Conservation (phyloP, 1,140 invertebrate species). For the Batillaria attramentaria region DNA sequence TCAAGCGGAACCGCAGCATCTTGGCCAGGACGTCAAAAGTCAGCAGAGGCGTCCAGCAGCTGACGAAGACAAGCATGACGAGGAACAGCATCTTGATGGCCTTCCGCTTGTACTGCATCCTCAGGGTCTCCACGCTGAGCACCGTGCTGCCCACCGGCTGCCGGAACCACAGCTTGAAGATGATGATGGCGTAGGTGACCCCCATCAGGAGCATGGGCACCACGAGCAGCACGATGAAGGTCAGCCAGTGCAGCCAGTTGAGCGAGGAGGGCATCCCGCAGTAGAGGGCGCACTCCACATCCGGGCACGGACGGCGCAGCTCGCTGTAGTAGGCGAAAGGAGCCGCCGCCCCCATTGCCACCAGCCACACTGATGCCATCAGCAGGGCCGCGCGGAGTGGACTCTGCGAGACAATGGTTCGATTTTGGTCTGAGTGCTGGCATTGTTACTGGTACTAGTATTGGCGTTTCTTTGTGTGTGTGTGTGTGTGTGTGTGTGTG, state of each 20-base stretch:
- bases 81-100: slow-evolving; percentile 63
- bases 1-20: slow-evolving; percentile 34
- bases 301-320: slow-evolving; percentile 17
- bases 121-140: slow-evolving; percentile 39
- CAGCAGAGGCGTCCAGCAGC: slow-evolving; percentile 60
- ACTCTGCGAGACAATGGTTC: slow-evolving; percentile 25
- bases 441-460: too few relatives aligned
- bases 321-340: slow-evolving; percentile 50
- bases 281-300: slow-evolving; percentile 8
- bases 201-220: slow-evolving; percentile 21
- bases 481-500: too few relatives aligned
- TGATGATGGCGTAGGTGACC: slow-evolving; percentile 51
- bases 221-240: slow-evolving; percentile 11
- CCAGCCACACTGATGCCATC: slow-evolving; percentile 90
- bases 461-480: too few relatives aligned
- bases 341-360: slow-evolving; percentile 79
- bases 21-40: slow-evolving; percentile 50
- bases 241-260: slow-evolving; percentile 26
- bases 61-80: slow-evolving; percentile 57
- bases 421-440: too few relatives aligned
- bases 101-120: slow-evolving; percentile 48
- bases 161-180: slow-evolving; percentile 50
- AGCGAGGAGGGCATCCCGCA: slow-evolving; percentile 8
- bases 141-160: slow-evolving; percentile 37
- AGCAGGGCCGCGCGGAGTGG: slow-evolving; percentile 83